Conservation (phyloP, 2,113 vertebrate species). For the Brachypodius melanocephalos region DNA sequence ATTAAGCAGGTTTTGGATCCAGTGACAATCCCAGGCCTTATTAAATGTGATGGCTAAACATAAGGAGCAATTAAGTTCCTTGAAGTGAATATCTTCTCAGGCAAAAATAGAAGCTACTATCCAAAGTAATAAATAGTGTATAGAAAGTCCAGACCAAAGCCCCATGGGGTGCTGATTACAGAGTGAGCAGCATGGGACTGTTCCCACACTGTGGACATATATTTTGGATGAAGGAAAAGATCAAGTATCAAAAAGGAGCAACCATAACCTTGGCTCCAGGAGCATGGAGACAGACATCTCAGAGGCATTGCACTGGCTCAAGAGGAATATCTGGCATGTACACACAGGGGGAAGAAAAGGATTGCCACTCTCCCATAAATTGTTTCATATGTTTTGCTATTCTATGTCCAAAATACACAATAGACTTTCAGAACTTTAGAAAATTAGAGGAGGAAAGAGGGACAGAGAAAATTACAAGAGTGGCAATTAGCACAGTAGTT, state of each 20-base stretch:
- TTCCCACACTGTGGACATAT: background rate
- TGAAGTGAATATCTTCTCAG: background rate
- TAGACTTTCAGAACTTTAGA: background rate
- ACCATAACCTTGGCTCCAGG: background rate
- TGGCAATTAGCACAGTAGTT: background rate
- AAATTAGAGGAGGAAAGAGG: background rate
- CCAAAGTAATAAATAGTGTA: background rate
- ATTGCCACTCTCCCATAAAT: background rate
- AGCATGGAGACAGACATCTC: background rate
- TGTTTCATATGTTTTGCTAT: background rate
- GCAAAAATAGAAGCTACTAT: slow-evolving; percentile 28
- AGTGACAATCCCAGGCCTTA: background rate
- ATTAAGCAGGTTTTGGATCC: background rate
- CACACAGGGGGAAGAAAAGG: background rate
- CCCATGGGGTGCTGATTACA: slow-evolving; percentile 28
- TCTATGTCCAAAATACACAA: background rate
- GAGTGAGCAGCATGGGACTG: background rate
- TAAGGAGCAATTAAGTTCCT: slow-evolving; percentile 15
- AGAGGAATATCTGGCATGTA: background rate
- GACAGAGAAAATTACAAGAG: background rate
- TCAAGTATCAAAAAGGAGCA: slow-evolving; percentile 17
- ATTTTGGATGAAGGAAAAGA: slow-evolving; percentile 3
- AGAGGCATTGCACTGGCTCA: background rate
- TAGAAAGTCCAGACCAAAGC: background rate
- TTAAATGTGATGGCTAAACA: slow-evolving; percentile 16